Evolutionary conservation across 35 echinoderm and acorn worm genomes (phyloP), one percentile per base, ranked within the genome.

Genomic region (Stichopus chloronotus): DNA sequence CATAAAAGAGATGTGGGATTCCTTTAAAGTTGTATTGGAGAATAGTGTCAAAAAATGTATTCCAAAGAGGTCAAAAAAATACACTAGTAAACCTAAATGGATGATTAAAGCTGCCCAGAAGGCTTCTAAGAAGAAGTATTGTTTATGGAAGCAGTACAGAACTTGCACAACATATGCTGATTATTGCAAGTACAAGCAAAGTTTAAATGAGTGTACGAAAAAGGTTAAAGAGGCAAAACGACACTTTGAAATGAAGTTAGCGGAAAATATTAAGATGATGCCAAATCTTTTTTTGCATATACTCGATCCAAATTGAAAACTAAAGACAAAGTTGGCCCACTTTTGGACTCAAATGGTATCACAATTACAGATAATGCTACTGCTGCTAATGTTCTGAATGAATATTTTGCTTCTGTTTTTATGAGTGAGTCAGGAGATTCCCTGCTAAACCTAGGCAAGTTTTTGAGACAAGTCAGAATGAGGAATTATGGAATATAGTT

Each of bases 401-500:
- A 78, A 9, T 78, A 21, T 78, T 78, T 25, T 25, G 11, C 76
- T 24, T 78, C 76, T 78, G 76, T 78, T 8, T 78, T 78, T 78
- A 78, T 19, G 8, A 78, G 8, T 5, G 76, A 78, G 2, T n/a
- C n/a, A n/a, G n/a, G n/a, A n/a, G n/a, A n/a, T n/a, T n/a, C n/a
- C n/a, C n/a, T n/a, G n/a, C n/a, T n/a, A n/a, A n/a, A n/a, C n/a
- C n/a, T n/a, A n/a, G n/a, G n/a, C 76, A 21, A 78, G 21, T 8
- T 22, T 78, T 78, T 17, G 4, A 1, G 20, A 19, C 17, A 24
- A 78, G 76, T 78, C 76, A 78, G 5, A 23, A 17, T 5, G 76
- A 21, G 17, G 72, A 22, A 78, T 78, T 78, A 9, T 43, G 52
- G 4, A 9, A n/a, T 3, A 78, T 21, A 25, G n/a, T 78, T 9